Percentiles rank a stretch among this genome's conserved stretches.
These are phyloP conservation scores for Dynastes tityus DNA, from an alignment of 2,888 invertebrate species.

Conservation along the genomic window DNA sequence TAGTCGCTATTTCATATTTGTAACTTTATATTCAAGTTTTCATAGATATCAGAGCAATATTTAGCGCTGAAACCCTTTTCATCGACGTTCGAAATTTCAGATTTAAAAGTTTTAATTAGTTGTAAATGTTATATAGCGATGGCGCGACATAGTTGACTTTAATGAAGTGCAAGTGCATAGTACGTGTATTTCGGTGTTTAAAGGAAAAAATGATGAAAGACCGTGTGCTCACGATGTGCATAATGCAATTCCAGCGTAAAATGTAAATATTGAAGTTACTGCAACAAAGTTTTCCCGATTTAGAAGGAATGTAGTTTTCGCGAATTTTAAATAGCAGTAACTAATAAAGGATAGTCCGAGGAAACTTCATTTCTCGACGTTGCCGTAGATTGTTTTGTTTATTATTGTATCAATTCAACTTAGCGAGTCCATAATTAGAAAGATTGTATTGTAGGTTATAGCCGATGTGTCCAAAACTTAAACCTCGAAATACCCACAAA, in stretches of 20 bases:
- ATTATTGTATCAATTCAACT: too few relatives aligned
- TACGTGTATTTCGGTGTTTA: not conserved
- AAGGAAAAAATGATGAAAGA: not conserved
- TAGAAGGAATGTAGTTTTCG: too few relatives aligned
- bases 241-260: not conserved
- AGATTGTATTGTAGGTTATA: too few relatives aligned
- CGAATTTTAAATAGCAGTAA: too few relatives aligned
- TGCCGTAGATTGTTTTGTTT: too few relatives aligned
- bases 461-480: too few relatives aligned
- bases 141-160: not conserved
- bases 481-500: too few relatives aligned
- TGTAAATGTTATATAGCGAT: not conserved
- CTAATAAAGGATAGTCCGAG: too few relatives aligned
- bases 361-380: too few relatives aligned
- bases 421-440: too few relatives aligned
- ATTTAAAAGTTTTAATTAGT: conserved; percentile 24
- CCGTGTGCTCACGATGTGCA: not conserved
- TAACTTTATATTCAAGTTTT: not conserved
- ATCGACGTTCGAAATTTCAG: conserved; percentile 3
- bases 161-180: not conserved
- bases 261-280: not conserved
- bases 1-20: too few relatives aligned
- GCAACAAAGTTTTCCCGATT: not conserved
- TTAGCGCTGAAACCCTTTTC: not conserved
- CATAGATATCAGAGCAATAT: not conserved